These are phyloP conservation scores for Trypoxylon attenuatum DNA, from an alignment of 2,888 invertebrate species.

Conservation along the genomic window DNA sequence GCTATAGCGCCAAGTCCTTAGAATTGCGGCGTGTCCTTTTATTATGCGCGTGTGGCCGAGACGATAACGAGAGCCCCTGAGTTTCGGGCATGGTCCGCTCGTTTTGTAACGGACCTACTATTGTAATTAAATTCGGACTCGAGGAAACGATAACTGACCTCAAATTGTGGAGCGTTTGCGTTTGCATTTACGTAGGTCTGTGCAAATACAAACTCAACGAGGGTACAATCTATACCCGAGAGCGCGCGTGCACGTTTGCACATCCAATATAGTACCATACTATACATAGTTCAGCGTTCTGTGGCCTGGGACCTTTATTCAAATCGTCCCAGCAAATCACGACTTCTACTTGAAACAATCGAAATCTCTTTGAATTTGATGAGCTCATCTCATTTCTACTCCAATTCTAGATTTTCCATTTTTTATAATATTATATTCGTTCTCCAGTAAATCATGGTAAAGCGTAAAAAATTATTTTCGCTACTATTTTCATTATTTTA, in stretches of 20 bases:
- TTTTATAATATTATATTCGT: no score
- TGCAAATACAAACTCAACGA: constrained; percentile 51
- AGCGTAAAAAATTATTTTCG: no score
- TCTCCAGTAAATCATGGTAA: no score
- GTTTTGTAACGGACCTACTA: constrained; percentile 37
- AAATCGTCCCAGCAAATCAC: constrained; percentile 43
- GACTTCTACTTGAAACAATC: constrained; percentile 4
- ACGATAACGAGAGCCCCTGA: constrained; percentile 30
- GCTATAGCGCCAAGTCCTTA: no score
- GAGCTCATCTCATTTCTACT: no score
- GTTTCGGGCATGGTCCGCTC: no score
- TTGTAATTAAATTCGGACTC: constrained; percentile 50
- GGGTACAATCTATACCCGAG: constrained; percentile 53
- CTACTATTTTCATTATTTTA: no score
- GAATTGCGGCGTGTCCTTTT: no score
- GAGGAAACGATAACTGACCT: constrained; percentile 66
- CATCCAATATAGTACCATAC: constrained; percentile 62
- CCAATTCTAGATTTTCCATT: no score
- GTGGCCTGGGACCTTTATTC: constrained; percentile 53
- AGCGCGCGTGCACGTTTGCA: constrained; percentile 54
- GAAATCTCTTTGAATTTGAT: no score
- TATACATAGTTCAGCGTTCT: no score
- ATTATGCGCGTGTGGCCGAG: not conserved
- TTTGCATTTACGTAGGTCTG: constrained; percentile 53
- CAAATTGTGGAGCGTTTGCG: constrained; percentile 61